A percentile compares a stretch with the other conserved stretches of the same genome.
Conservation (phyloP, 1,140 invertebrate species). For the Nylanderia fulva region DNA sequence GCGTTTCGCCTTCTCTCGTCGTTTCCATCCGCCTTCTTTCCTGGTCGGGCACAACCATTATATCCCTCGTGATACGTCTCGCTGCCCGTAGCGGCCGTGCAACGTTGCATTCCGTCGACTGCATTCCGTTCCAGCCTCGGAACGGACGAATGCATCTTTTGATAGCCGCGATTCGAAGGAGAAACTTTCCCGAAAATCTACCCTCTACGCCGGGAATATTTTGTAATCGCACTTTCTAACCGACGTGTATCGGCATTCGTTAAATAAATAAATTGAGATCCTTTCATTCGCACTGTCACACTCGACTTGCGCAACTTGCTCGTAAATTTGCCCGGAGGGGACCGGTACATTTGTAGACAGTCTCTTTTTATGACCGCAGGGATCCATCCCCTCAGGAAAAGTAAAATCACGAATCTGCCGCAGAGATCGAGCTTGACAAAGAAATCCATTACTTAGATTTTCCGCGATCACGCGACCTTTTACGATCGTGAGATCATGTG, state of each 20-base stretch:
- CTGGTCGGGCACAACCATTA: conserved; percentile 28
- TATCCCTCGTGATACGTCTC: conserved; percentile 50
- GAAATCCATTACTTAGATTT: conserved; percentile 52
- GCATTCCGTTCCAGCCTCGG: conserved; percentile 49
- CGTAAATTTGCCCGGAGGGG: background rate
- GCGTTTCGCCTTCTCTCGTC: conserved; percentile 49
- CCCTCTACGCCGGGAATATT: background rate
- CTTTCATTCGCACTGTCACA: background rate
- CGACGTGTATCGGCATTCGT: background rate
- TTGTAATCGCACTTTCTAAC: background rate
- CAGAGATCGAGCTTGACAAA: background rate
- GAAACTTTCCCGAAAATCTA: conserved; percentile 3
- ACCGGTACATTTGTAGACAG: background rate
- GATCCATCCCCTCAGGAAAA: conserved; percentile 1
- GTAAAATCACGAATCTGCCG: background rate
- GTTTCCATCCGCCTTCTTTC: conserved; percentile 52
- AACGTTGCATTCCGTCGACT: conserved; percentile 53
- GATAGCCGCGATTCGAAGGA: conserved; percentile 37
- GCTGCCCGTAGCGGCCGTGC: conserved; percentile 43
- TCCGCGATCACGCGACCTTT: conserved; percentile 6
- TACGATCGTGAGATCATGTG: conserved; percentile 58
- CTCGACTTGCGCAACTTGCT: conserved; percentile 2
- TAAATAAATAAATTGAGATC: conserved; percentile 23
- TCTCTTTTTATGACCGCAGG: background rate
- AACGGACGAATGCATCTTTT: conserved; percentile 33